Base-by-base conservation (phyloP, 2,797 vertebrate genomes). In the Gobio occitaniae region DNA sequence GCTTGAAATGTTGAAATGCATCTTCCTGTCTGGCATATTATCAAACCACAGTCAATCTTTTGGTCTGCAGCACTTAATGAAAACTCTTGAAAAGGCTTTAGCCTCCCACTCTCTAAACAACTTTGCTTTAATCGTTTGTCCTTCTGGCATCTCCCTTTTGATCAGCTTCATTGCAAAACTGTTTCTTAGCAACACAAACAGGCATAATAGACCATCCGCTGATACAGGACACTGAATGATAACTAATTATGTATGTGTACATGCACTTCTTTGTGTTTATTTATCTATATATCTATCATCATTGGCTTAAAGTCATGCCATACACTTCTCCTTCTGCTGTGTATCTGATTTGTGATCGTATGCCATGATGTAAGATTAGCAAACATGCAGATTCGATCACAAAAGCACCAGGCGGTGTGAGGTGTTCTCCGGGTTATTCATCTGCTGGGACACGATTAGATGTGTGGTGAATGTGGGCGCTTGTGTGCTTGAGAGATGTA, bases 381-480 rank as follows among this genome's bases (percentile, higher is more conserved):
- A 50, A 63, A 61, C 19, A 44, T 65, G 4, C 56, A 47, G 38
- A 72, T 83, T 29, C 66, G 21, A 56, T 84, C 70, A 8, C 52
- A 50, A 12, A 70, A 76, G 32, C 59, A 52, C 38, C 68, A 76
- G 47, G 36, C 16, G 32, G 47, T 54, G 19, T 29, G 82, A 54
- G 71, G 61, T 65, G 44, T 83, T 52, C 71, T 74, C 56, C 41
- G 36, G 25, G 44, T 83, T 66, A 75, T 74, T 82, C 59, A 41
- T 83, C 82, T 29, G 48, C 48, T 54, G 59, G 11, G 47, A 32
- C 63, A 52, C 7, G 29, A 52, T 80, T 52, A 68, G 78, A 52
- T 66, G 9, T 41, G 81, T 75, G 21, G 44, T 47, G 29, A 50
- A 74, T 83, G 70, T 75, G 59, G 80, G 69, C 2, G 71, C 29